A percentile compares a stretch with the other conserved stretches of the same genome.
Conservation (phyloP, 2,113 vertebrate species). For the Mustelus asterias region DNA sequence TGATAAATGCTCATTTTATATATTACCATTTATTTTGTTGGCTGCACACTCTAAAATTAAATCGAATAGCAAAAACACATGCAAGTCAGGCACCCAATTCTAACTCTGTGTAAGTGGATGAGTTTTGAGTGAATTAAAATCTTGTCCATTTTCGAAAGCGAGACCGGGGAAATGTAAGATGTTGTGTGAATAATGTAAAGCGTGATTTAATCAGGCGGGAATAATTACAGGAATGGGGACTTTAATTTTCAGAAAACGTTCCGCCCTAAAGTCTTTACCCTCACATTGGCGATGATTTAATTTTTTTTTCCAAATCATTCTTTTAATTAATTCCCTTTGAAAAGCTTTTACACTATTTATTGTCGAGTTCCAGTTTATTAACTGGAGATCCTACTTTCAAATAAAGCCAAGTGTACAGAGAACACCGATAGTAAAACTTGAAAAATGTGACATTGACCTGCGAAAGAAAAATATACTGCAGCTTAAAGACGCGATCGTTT, state of each 20-base stretch:
- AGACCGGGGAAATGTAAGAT: no score
- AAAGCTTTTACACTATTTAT: constrained; percentile 29
- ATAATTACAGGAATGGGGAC: not conserved
- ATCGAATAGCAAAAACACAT: not conserved
- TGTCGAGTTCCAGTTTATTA: constrained; percentile 14
- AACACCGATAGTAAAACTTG: constrained; percentile 10
- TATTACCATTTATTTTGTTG: not conserved
- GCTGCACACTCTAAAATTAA: not conserved
- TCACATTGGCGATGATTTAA: not conserved
- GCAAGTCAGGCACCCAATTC: not conserved
- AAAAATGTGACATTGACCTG: not conserved
- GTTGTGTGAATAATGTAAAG: not conserved
- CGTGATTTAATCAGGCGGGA: not conserved
- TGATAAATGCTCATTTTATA: not conserved
- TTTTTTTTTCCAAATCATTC: not conserved
- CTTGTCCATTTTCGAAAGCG: not conserved
- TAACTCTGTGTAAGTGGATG: not conserved
- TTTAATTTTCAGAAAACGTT: not conserved
- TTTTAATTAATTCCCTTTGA: not conserved
- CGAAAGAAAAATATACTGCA: constrained; percentile 13
- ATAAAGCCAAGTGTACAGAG: constrained; percentile 25
- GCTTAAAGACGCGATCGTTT: not conserved
- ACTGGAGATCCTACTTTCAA: constrained; percentile 18
- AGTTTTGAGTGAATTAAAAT: not conserved
- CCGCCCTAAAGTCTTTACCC: no score